Conservation (phyloP, 30 jellyfish, hydroid and myxozoan genomes). For the Aurelia sp. region DNA sequence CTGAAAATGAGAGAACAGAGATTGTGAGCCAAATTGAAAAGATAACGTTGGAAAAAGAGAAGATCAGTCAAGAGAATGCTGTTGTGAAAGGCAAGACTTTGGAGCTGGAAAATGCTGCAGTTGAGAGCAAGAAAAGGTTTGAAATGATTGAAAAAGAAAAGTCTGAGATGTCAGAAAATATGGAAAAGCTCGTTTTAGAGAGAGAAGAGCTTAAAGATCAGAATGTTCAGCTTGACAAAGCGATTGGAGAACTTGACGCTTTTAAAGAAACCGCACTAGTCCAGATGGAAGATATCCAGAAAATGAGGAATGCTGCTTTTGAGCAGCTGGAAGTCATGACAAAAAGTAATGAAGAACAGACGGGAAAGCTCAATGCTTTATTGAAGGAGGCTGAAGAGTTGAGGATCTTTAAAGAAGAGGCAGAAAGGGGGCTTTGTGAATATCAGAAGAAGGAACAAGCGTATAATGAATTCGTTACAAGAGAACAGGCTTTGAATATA, state of each 20-base stretch:
- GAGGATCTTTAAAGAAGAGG: too few relatives aligned
- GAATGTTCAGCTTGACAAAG: background rate
- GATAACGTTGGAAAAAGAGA: conserved; percentile 3
- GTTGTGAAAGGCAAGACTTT: conserved; percentile 7
- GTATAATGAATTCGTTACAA: too few relatives aligned
- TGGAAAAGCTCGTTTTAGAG: background rate
- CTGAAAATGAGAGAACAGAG: conserved; percentile 18
- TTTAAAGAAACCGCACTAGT: background rate
- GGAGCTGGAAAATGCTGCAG: conserved; percentile 37
- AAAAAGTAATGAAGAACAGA: too few relatives aligned
- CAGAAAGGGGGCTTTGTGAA: too few relatives aligned
- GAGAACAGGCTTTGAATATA: too few relatives aligned
- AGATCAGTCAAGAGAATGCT: background rate
- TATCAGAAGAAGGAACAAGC: too few relatives aligned
- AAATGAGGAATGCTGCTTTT: background rate
- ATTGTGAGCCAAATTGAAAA: conserved; percentile 3
- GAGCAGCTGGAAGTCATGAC: too few relatives aligned
- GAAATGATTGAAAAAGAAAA: conserved; percentile 2
- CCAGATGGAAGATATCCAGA: background rate
- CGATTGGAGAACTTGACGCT: background rate
- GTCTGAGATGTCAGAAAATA: background rate
- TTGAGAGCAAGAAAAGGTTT: background rate
- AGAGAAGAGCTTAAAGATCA: background rate
- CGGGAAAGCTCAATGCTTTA: too few relatives aligned
- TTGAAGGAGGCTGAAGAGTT: too few relatives aligned